phyloP scores from a whole-genome alignment of 1,140 invertebrate genomes.

The Pteromalus puparum region DNA sequence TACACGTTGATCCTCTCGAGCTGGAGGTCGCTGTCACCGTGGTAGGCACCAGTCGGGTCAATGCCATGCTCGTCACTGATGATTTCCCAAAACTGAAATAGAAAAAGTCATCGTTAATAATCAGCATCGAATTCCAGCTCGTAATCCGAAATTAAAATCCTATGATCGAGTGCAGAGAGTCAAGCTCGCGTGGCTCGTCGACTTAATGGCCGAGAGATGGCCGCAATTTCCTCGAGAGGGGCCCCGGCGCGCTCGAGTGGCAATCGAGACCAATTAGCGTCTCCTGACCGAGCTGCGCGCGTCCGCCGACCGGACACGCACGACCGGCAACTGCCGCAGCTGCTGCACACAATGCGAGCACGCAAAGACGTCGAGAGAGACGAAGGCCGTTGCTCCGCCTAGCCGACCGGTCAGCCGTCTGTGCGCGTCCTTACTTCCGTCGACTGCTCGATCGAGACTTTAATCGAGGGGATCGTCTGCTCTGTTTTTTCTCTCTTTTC shows the following conservation, averaged over 20 bases:
- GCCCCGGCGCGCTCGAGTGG: conserved; percentile 56
- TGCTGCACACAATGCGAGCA: conserved; percentile 37
- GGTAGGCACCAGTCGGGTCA: conserved; percentile 90
- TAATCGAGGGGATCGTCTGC: neutral
- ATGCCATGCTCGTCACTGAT: conserved; percentile 95
- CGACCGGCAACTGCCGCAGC: conserved; percentile 29
- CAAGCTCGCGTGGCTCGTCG: neutral
- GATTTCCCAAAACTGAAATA: conserved; percentile 88
- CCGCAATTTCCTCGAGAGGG: conserved; percentile 11
- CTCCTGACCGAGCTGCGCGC: conserved; percentile 16
- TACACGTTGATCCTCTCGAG: conserved; percentile 94
- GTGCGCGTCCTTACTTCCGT: no score
- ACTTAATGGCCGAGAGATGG: neutral
- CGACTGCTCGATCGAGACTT: neutral
- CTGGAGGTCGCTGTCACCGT: conserved; percentile 91
- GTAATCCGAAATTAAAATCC: neutral
- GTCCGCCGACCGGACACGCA: conserved; percentile 30
- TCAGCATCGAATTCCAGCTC: neutral
- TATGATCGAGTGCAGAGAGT: neutral
- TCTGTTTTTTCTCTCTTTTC: neutral
- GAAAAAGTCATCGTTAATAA: conserved; percentile 31
- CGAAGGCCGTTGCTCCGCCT: neutral
- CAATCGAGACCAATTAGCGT: conserved; percentile 67
- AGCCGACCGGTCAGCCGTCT: neutral
- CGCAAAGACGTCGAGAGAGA: neutral